Evolutionary conservation across 2,113 vertebrate species (phyloP), one percentile per base, ranked within the genome.

Genomic region (Labeo rohita): DNA sequence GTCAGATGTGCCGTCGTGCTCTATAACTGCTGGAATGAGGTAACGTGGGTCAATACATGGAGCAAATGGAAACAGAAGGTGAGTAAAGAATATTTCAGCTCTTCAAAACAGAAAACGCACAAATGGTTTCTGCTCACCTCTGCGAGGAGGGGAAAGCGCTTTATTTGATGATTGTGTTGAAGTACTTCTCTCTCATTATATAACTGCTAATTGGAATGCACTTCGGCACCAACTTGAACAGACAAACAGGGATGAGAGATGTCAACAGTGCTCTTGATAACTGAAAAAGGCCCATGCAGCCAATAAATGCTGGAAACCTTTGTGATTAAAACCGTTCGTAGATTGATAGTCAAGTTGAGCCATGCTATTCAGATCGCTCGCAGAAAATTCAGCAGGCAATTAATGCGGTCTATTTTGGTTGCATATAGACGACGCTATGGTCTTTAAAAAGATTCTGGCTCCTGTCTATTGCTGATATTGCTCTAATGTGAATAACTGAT

Each of bases 161-260:
- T 28, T 54, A 10, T 54, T 83, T 82, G 36, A 23, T 39, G 36
- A 68, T 43, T 63, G 28, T 23, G 45, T 52, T 81, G 52, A 75
- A 86, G 79, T 66, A 79, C 23, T 28, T 84, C n/a, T 81, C 87
- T 83, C 49, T 83, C 9, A 84, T 86, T 85, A 70, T 61, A 77
- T 85, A 74, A 85, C 80, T 66, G 78, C 87, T 92, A 90, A 92
- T 90, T 91, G 85, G 75, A 56, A n/a, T 66, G 52, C 74, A 78
- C 78, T 70, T 8, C 13, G 72, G 80, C 82, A 74, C 80, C 85
- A 84, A 43, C 63, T 87, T 88, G 45, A 81, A 56, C 85, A 11
- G 23, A 61, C 54, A 88, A 87, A 83, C n/a, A 88, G 77, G 84
- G 86, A 85, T 66, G 56, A 65, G 45, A 80, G 65, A 87, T 86